These are phyloP conservation scores for Amblyornis subalaris DNA, from an alignment of 2,113 vertebrate genomes.

Conservation along the genomic window DNA sequence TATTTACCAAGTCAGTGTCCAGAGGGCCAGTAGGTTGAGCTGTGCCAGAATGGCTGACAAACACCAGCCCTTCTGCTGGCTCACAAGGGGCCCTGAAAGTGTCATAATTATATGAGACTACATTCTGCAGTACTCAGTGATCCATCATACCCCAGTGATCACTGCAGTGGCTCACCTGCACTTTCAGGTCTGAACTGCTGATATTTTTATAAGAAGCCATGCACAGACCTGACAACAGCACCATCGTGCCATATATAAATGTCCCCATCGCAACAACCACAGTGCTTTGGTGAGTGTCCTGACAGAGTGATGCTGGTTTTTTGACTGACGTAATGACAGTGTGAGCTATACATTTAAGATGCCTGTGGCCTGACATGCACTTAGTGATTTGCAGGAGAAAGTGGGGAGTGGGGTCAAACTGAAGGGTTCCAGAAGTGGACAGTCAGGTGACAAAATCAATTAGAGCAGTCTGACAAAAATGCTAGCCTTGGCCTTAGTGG, in stretches of 20 bases:
- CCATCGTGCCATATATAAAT: neutral
- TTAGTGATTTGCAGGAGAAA: neutral
- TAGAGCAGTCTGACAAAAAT: neutral
- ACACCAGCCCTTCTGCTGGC: constrained; percentile 15
- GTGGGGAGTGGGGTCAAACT: neutral
- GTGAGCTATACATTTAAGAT: neutral
- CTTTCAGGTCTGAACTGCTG: neutral
- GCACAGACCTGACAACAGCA: neutral
- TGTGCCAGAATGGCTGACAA: constrained; percentile 32
- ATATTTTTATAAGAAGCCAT: neutral
- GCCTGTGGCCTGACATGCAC: neutral
- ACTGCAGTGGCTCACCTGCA: neutral
- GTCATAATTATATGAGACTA: neutral
- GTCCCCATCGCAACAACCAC: neutral
- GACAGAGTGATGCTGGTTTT: neutral
- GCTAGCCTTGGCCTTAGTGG: neutral
- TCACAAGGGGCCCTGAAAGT: neutral
- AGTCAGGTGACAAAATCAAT: neutral
- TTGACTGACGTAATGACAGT: neutral
- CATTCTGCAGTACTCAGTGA: neutral
- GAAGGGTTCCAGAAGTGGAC: neutral
- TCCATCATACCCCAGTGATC: neutral
- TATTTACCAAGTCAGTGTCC: constrained; percentile 22
- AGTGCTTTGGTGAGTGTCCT: neutral
- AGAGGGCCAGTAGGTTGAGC: constrained; percentile 14